Evolutionary conservation across 2,888 invertebrate species (phyloP), one percentile per base, ranked within the genome.

Genomic region (Ernsta delagoae): DNA sequence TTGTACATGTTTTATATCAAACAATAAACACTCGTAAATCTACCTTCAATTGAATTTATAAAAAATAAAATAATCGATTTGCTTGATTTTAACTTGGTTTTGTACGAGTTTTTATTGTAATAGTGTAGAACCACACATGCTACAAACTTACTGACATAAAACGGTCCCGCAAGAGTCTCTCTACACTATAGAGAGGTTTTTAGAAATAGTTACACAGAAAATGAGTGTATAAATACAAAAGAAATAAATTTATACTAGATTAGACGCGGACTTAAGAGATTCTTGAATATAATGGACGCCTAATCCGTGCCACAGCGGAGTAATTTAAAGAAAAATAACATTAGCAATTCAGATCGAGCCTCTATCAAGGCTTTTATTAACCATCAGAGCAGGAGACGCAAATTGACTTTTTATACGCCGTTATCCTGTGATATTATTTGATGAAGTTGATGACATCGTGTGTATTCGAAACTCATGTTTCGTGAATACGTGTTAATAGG

Each of bases 301-400:
- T 90, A 89, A 89, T 90, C 86, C 83, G 76, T 76, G 79, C 77
- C 83, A 77, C 81, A 79, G 80, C 83, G 78, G 86, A 88, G 91
- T 90, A 89, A 91, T 91, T 90, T 90, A 87, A 89, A 91, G 89
- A 92, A 91, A 92, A 91, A 92, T 91, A 92, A 90, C 90, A 92
- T 92, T 92, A 90, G 92, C 90, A 91, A 92, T 89, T 91, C 90
- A 92, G 85, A 92, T 92, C 85, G 83, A 78, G 78, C 78, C 79
- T 83, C 86, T 85, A 87, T 87, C 85, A 84, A 78, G 76, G 79
- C 79, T 82, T 87, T 91, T 91, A 91, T 91, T 91, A 90, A 88
- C 86, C 89, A 90, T 90, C 90, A 89, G 88, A 88, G 85, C 84
- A 85, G 82, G 83, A 81, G 83, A 77, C 76, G 81, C 83, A 89